phyloP scores from a whole-genome alignment of 2,888 invertebrate genomes.

The Ischnura elegans region DNA sequence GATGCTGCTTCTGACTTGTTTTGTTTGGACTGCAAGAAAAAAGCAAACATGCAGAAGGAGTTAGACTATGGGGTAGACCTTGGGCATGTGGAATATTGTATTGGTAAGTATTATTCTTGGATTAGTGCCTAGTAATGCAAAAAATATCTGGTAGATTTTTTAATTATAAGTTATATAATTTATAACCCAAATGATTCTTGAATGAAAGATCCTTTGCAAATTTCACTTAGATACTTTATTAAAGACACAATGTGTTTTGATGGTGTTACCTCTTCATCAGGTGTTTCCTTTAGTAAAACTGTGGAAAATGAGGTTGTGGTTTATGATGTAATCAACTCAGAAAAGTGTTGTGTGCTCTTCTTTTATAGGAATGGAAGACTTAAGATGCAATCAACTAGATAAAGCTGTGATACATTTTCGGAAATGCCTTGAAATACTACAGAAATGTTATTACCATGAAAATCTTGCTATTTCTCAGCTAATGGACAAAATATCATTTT shows the following conservation, averaged over 20 bases:
- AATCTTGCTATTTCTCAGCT: slow-evolving; percentile 37
- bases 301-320: no score
- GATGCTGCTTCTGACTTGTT: not conserved
- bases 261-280: no score
- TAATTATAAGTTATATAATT: not conserved
- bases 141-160: not conserved
- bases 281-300: no score
- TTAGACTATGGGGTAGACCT: slow-evolving; percentile 13
- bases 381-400: not conserved
- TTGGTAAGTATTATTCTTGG: not conserved
- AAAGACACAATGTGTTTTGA: no score
- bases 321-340: no score
- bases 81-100: slow-evolving; percentile 24
- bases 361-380: slow-evolving; percentile 43
- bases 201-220: not conserved
- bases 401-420: slow-evolving; percentile 34
- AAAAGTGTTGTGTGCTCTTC: no score
- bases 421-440: slow-evolving; percentile 41
- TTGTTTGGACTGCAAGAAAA: slow-evolving; percentile 30
- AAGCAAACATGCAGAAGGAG: slow-evolving; percentile 6
- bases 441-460: slow-evolving; percentile 26
- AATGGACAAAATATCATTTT: slow-evolving; percentile 53
- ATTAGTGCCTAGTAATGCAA: not conserved
- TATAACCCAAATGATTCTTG: not conserved
- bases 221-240: no score